Conservation (phyloP, 2,888 invertebrate species). For the Ceramica pisi region DNA sequence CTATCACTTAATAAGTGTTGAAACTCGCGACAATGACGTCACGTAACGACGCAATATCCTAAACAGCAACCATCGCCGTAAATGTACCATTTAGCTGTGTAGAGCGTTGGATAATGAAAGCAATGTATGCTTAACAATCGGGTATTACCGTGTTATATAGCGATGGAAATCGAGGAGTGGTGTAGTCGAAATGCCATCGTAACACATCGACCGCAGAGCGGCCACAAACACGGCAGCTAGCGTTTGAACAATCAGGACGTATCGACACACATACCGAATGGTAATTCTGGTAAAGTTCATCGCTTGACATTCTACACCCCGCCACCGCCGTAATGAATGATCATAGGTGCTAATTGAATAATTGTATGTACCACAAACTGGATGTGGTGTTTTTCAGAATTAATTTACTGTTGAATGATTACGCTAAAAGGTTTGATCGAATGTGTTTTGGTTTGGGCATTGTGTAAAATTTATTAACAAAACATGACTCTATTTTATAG, state of each 20-base stretch:
- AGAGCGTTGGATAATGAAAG: slow-evolving; percentile 26
- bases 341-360: slow-evolving; percentile 52
- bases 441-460: not conserved
- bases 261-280: slow-evolving; percentile 75
- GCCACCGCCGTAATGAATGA: slow-evolving; percentile 44
- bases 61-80: slow-evolving; percentile 51
- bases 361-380: slow-evolving; percentile 33
- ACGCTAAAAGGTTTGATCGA: not conserved
- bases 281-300: slow-evolving; percentile 71
- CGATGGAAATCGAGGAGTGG: slow-evolving; percentile 64
- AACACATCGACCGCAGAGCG: slow-evolving; percentile 81
- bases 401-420: slow-evolving; percentile 24
- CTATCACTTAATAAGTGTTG: slow-evolving; percentile 71
- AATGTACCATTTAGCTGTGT: slow-evolving; percentile 29
- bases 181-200: slow-evolving; percentile 79
- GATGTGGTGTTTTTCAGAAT: slow-evolving; percentile 29
- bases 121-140: slow-evolving; percentile 62
- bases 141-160: slow-evolving; percentile 63
- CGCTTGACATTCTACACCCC: slow-evolving; percentile 64
- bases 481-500: not conserved
- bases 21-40: slow-evolving; percentile 52
- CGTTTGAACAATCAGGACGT: slow-evolving; percentile 82
- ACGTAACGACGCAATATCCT: slow-evolving; percentile 32
- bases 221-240: slow-evolving; percentile 79
- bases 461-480: not conserved